Conservation (phyloP, 2,888 invertebrate genomes). For the Aphidius colemani region DNA sequence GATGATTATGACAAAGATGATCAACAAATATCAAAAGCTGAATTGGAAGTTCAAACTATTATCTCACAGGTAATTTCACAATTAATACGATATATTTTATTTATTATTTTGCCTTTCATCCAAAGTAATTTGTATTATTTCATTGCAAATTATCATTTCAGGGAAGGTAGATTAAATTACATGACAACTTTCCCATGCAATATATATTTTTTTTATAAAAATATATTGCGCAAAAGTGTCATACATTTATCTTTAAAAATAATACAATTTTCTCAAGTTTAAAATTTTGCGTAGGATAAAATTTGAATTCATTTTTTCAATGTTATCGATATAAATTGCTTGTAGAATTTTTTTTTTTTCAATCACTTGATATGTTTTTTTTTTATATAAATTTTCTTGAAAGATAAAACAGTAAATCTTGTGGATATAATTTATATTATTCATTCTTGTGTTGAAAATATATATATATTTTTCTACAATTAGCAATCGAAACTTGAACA, state of each 20-base stretch:
- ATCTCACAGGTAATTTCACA: constrained; percentile 68
- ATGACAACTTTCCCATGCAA: constrained; percentile 35
- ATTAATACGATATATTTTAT: neutral
- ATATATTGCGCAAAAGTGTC: constrained; percentile 37
- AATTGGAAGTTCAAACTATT: constrained; percentile 73
- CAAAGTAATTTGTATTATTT: constrained; percentile 42
- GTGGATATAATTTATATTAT: too few species aligned
- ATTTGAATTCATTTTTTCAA: too few species aligned
- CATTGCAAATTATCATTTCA: constrained; percentile 49
- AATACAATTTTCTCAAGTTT: neutral
- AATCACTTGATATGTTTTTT: too few species aligned
- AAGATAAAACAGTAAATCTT: too few species aligned
- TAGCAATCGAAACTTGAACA: too few species aligned
- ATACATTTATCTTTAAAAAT: constrained; percentile 23
- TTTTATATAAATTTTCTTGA: too few species aligned
- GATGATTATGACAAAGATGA: constrained; percentile 68
- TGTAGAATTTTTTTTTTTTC: too few species aligned
- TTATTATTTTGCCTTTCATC: constrained; percentile 34
- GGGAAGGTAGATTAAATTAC: constrained; percentile 49
- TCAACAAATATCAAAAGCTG: constrained; percentile 72
- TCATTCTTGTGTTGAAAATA: too few species aligned
- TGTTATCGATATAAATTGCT: too few species aligned
- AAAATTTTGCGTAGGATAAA: too few species aligned
- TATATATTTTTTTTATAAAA: constrained; percentile 25
- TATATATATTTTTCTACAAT: too few species aligned